A percentile compares a stretch with the other conserved stretches of the same genome.
phyloP scores from a whole-genome alignment of 2,113 vertebrate genomes.

The Cyprinodon variegatus region DNA sequence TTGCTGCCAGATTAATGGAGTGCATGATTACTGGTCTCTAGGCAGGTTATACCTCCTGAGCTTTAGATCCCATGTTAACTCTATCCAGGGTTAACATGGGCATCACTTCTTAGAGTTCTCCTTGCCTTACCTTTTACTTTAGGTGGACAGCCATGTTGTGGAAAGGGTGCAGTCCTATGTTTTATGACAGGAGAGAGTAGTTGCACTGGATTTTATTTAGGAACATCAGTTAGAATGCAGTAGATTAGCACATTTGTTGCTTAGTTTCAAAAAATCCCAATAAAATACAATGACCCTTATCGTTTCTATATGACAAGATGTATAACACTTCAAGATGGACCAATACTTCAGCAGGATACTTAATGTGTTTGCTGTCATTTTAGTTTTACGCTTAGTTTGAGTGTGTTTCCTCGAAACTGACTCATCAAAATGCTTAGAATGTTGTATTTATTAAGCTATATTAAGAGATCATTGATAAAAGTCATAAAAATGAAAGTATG shows the following conservation, averaged over 20 bases:
- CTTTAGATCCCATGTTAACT: background rate
- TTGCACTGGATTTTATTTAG: too few species aligned
- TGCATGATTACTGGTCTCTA: background rate
- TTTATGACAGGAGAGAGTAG: too few species aligned
- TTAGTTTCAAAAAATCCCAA: background rate
- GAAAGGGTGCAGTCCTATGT: too few species aligned
- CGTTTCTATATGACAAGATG: background rate
- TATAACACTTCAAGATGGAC: background rate
- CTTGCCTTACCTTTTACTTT: too few species aligned
- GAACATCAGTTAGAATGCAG: too few species aligned
- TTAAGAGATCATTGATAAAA: background rate
- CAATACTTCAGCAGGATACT: background rate
- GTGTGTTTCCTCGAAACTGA: constrained; percentile 15
- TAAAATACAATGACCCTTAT: background rate
- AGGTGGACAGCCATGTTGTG: too few species aligned
- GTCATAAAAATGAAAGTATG: background rate
- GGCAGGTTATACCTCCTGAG: background rate
- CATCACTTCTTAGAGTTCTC: too few species aligned
- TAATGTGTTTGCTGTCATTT: background rate
- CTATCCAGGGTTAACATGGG: background rate
- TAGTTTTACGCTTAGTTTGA: background rate
- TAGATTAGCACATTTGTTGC: background rate
- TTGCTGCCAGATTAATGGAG: background rate
- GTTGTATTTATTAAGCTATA: background rate
- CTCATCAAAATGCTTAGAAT: background rate